Evolutionary conservation across 92 coral and sea anemone genomes (phyloP).

Genomic region (Heliopora coerulea): DNA sequence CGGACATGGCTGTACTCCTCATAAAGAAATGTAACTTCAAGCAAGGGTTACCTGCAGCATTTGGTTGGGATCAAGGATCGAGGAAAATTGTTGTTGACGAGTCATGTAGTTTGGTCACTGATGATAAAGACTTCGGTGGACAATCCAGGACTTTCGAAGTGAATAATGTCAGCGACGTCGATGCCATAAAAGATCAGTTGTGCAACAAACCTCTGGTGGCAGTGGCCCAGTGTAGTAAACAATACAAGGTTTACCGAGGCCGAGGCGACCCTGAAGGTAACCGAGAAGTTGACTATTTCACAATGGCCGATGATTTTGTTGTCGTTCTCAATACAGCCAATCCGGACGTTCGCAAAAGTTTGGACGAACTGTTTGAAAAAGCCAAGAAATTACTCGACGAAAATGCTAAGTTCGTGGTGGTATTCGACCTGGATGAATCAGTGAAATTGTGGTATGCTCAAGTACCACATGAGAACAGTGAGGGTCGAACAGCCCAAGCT

Average conservation of each 20-base stretch:
- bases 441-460: conserved; percentile 34
- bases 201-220: conserved; percentile 27
- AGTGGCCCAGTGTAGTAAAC: conserved; percentile 22
- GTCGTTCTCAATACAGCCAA: conserved; percentile 22
- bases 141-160: conserved; percentile 20
- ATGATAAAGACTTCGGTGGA: conserved; percentile 26
- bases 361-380: conserved; percentile 33
- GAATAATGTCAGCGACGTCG: conserved; percentile 15
- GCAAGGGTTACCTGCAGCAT: conserved; percentile 29
- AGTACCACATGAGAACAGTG: conserved; percentile 31
- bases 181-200: conserved; percentile 18
- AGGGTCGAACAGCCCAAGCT: conserved; percentile 15
- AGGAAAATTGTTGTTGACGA: conserved; percentile 5
- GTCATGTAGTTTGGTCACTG: conserved; percentile 11
- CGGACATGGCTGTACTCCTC: conserved; percentile 40
- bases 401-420: conserved; percentile 38
- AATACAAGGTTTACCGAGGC: conserved; percentile 31
- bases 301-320: conserved; percentile 28
- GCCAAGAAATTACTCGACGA: conserved; percentile 18
- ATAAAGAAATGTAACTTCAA: conserved; percentile 33
- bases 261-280: not conserved
- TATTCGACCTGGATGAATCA: conserved; percentile 28
- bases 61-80: conserved; percentile 27
- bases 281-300: not conserved
- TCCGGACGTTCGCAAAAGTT: conserved; percentile 6